Conservation (phyloP, 2,797 vertebrate species). For the Schizopygopsis malacanthus region DNA sequence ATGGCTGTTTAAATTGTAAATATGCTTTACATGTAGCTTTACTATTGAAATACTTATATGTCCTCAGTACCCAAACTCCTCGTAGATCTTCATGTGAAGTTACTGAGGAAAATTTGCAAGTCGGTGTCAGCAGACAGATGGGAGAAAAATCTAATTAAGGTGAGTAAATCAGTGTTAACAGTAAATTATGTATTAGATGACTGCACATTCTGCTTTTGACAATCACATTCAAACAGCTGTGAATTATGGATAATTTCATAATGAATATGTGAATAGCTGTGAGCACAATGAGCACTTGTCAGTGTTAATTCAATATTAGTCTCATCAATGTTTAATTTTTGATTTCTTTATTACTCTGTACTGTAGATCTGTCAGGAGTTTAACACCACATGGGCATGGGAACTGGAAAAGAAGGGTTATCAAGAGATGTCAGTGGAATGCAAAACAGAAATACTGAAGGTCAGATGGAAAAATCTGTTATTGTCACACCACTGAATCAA, state of each 20-base stretch:
- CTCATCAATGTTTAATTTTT: conserved; percentile 2
- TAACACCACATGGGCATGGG: conserved; percentile 98
- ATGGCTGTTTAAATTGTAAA: neutral
- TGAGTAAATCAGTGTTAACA: conserved; percentile 65
- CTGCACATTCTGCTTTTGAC: neutral
- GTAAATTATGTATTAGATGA: neutral
- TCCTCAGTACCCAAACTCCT: conserved; percentile 90
- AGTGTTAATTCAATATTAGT: neutral
- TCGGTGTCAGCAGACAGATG: conserved; percentile 96
- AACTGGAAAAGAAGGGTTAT: conserved; percentile 97
- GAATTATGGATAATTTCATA: conserved; percentile 1
- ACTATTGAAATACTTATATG: neutral
- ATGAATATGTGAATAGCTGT: neutral
- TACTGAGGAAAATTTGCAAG: conserved; percentile 98
- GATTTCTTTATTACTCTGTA: conserved; percentile 60
- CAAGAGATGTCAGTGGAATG: conserved; percentile 88
- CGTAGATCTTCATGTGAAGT: conserved; percentile 96
- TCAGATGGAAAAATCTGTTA: conserved; percentile 63
- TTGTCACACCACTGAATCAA: neutral
- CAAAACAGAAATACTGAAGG: conserved; percentile 96
- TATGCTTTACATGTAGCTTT: neutral
- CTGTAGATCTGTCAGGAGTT: conserved; percentile 93
- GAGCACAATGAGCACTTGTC: neutral
- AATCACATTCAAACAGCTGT: neutral
- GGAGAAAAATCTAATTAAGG: conserved; percentile 97